phyloP scores from a whole-genome alignment of 2,113 vertebrate species.

The cat (Felis catus) region F.catus_Fca126_mat1.0 CM031420.1:89813501-89814000 shows the following conservation, averaged over 20 bases:
- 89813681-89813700: conserved; percentile 9
- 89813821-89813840: conserved; percentile 67
- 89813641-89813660: not conserved
- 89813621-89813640: conserved; percentile 38
- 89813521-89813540: not conserved
- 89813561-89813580: conserved; percentile 51
- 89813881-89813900: conserved; percentile 74
- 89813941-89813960: conserved; percentile 71
- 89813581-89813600: conserved; percentile 49
- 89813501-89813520: conserved; percentile 34
- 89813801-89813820: conserved; percentile 58
- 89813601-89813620: conserved; percentile 7
- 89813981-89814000: conserved; percentile 17
- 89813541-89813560: not conserved
- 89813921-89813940: conserved; percentile 66
- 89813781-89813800: conserved; percentile 61
- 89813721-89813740: conserved; percentile 36
- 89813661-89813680: conserved; percentile 52
- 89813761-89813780: conserved; percentile 51
- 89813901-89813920: conserved; percentile 69
- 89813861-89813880: conserved; percentile 54
- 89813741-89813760: conserved; percentile 49
- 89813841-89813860: conserved; percentile 61
- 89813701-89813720: conserved; percentile 35
- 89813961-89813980: conserved; percentile 64